Evolutionary conservation across 2,888 invertebrate species (phyloP).

Genomic region (Acronicta leporina): DNA sequence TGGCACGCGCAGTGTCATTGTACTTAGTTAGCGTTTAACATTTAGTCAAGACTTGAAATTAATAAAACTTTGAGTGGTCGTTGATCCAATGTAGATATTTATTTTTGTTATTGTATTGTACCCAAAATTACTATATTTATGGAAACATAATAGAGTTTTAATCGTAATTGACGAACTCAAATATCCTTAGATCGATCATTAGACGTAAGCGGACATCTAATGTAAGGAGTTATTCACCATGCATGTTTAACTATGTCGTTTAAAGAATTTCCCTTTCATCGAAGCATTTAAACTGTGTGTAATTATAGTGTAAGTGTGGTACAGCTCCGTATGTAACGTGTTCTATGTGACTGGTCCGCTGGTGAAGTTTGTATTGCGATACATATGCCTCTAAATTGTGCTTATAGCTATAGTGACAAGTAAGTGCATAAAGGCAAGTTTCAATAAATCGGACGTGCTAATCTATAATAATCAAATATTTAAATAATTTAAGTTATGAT

Average conservation of each 20-base stretch:
- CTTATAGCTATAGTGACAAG: conserved; percentile 83
- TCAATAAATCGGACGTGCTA: conserved; percentile 85
- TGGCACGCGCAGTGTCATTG: conserved; percentile 75
- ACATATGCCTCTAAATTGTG: conserved; percentile 69
- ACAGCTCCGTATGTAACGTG: conserved; percentile 61
- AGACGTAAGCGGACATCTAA: conserved; percentile 54
- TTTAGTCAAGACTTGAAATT: conserved; percentile 83
- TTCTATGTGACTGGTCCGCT: conserved; percentile 60
- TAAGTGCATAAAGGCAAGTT: conserved; percentile 81
- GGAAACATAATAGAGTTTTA: conserved; percentile 73
- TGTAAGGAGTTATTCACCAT: conserved; percentile 55
- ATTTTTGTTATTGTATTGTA: conserved; percentile 88
- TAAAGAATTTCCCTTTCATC: conserved; percentile 69
- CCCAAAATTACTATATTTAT: conserved; percentile 85
- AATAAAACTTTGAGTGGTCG: conserved; percentile 82
- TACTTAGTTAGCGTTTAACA: conserved; percentile 86
- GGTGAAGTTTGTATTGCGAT: conserved; percentile 44
- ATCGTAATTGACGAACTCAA: conserved; percentile 64
- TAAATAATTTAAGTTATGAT: conserved; percentile 88
- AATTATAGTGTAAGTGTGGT: conserved; percentile 71
- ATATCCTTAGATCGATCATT: conserved; percentile 54
- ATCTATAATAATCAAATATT: conserved; percentile 82
- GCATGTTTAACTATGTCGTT: conserved; percentile 61
- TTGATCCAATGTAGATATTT: conserved; percentile 88
- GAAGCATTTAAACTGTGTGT: conserved; percentile 82